phyloP scores from a whole-genome alignment of 2,797 vertebrate species.

The Bradypodion ventrale region DNA sequence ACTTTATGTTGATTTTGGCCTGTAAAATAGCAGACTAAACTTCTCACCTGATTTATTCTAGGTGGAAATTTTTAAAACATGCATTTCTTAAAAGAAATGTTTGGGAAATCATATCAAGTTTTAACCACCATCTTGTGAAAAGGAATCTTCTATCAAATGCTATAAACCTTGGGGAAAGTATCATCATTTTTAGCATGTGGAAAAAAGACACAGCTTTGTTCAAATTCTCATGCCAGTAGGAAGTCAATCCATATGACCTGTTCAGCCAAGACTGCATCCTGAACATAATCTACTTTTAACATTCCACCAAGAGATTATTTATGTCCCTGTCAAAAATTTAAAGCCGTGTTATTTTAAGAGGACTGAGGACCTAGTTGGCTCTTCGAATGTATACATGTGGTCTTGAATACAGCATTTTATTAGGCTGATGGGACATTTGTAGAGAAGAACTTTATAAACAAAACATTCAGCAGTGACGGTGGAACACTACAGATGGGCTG shows the following conservation, averaged over 20 bases:
- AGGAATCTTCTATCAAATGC: background rate
- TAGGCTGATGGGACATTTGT: conserved; percentile 35
- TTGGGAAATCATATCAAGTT: background rate
- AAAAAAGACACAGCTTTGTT: conserved; percentile 2
- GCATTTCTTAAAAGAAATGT: background rate
- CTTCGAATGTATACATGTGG: conserved; percentile 20
- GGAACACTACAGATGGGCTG: background rate
- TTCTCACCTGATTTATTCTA: background rate
- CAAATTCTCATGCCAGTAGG: rapidly evolving
- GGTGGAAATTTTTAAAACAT: background rate
- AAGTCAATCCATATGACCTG: background rate
- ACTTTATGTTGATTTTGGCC: background rate
- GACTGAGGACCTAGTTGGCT: conserved; percentile 42
- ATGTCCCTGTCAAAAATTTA: conserved; percentile 50
- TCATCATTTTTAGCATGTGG: rapidly evolving
- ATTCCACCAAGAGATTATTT: conserved; percentile 66
- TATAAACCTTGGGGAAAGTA: background rate
- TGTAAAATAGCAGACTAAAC: background rate
- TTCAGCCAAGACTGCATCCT: conserved; percentile 26
- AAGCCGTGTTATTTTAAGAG: conserved; percentile 56
- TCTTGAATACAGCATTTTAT: conserved; percentile 52
- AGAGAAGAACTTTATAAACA: background rate
- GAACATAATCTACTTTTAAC: conserved; percentile 42
- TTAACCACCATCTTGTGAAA: background rate
- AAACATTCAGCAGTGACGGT: background rate